phyloP scores from a whole-genome alignment of 2,888 invertebrate genomes.

The Eupithecia vulgata region DNA sequence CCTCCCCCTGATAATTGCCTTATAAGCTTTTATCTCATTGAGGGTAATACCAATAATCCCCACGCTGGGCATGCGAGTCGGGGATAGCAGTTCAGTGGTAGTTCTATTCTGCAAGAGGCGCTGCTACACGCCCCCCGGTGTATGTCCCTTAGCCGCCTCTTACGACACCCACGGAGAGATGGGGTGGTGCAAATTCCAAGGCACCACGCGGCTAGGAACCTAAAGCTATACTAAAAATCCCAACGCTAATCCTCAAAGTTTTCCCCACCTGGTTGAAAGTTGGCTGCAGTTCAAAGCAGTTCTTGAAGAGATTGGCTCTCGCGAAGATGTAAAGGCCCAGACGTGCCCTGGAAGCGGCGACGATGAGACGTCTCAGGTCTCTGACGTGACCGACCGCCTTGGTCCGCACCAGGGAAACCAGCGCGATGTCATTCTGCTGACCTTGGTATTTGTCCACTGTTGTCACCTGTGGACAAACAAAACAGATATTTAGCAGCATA shows the following conservation, averaged over 20 bases:
- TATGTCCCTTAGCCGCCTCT: no score
- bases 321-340: conserved; percentile 98
- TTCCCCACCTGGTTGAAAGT: conserved; percentile 93
- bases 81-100: no score
- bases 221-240: not conserved
- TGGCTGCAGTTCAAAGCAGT: conserved; percentile 98
- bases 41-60: no score
- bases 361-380: conserved; percentile 97
- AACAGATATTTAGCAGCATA: not conserved
- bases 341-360: conserved; percentile 98
- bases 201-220: no score
- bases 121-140: no score
- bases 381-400: conserved; percentile 98
- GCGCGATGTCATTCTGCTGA: conserved; percentile 99
- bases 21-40: no score
- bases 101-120: no score
- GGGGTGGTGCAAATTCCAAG: no score
- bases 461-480: conserved; percentile 83
- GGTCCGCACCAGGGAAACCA: conserved; percentile 97
- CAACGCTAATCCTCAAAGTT: not conserved
- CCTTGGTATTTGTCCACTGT: conserved; percentile 99
- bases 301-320: conserved; percentile 94
- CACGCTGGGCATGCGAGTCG: no score
- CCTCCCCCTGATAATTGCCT: no score
- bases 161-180: no score